Percentiles rank a stretch among this genome's conserved stretches.
Evolutionary conservation across 1,140 invertebrate species (phyloP).

Genomic region (Heliconius himera): DNA sequence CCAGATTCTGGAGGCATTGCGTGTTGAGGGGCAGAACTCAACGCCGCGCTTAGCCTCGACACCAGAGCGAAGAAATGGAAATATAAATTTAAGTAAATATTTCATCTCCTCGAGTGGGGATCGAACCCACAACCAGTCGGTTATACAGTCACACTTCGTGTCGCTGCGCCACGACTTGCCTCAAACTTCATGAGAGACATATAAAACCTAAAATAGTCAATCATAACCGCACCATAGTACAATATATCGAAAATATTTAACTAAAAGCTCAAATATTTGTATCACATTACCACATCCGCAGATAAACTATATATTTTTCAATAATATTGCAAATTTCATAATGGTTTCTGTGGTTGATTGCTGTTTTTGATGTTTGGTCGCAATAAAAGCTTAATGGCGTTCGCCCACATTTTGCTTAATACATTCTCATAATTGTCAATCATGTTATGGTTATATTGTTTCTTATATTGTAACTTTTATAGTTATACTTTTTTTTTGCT

Average conservation of each 20-base stretch:
- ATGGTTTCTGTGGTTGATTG: slow-evolving; percentile 10
- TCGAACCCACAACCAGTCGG: too few species aligned
- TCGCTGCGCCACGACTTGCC: too few species aligned
- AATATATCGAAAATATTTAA: not conserved
- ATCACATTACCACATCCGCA: not conserved
- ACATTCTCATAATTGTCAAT: not conserved
- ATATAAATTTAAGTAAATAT: too few species aligned
- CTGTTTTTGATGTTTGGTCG: not conserved
- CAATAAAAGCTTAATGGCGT: slow-evolving; percentile 7
- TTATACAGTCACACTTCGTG: too few species aligned
- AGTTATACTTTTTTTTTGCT: not conserved
- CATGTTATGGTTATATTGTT: not conserved
- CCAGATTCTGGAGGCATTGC: too few species aligned
- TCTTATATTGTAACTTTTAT: not conserved
- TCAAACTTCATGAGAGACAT: not conserved
- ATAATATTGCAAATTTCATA: slow-evolving; percentile 1
- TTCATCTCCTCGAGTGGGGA: too few species aligned
- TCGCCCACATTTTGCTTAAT: not conserved
- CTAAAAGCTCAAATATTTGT: not conserved
- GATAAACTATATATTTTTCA: not conserved
- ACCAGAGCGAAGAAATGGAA: too few species aligned
- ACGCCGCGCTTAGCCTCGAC: too few species aligned
- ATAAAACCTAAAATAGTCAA: too few species aligned
- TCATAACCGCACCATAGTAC: not conserved
- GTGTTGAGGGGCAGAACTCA: too few species aligned